These are phyloP conservation scores for Anoplopoma fimbria DNA, from an alignment of 2,113 vertebrate genomes.

Conservation along the genomic window DNA sequence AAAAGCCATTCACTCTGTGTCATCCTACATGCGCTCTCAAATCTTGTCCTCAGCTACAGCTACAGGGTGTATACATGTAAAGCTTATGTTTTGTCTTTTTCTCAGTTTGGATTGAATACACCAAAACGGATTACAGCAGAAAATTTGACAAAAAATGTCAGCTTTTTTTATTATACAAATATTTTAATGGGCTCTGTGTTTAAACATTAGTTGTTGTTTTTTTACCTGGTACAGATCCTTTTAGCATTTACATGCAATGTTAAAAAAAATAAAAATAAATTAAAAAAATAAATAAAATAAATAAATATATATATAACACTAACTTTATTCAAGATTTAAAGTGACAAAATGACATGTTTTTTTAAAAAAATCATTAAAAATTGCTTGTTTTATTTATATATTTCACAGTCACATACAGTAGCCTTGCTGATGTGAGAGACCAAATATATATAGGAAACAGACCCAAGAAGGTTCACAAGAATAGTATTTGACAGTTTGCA, in stretches of 20 bases:
- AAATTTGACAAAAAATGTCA: not conserved
- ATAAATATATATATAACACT: too few relatives aligned
- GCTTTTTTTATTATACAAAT: not conserved
- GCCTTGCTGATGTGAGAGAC: not conserved
- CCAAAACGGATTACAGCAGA: not conserved
- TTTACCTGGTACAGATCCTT: not conserved
- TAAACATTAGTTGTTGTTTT: not conserved
- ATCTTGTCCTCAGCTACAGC: not conserved
- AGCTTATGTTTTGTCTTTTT: not conserved
- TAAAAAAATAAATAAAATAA: too few relatives aligned
- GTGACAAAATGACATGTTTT: too few relatives aligned
- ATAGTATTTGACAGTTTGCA: not conserved
- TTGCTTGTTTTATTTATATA: not conserved
- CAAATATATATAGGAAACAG: not conserved
- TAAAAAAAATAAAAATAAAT: not conserved
- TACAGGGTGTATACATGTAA: not conserved
- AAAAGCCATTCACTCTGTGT: slow-evolving; percentile 60
- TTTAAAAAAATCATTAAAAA: not conserved
- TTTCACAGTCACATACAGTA: not conserved
- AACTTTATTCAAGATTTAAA: too few relatives aligned
- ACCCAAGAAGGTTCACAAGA: not conserved
- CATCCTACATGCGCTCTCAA: slow-evolving; percentile 34
- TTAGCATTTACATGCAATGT: not conserved
- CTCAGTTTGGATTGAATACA: not conserved
- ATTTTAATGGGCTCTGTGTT: not conserved